Evolutionary conservation across 2,888 invertebrate genomes (phyloP).

Genomic region (Marronus borbonicus): DNA sequence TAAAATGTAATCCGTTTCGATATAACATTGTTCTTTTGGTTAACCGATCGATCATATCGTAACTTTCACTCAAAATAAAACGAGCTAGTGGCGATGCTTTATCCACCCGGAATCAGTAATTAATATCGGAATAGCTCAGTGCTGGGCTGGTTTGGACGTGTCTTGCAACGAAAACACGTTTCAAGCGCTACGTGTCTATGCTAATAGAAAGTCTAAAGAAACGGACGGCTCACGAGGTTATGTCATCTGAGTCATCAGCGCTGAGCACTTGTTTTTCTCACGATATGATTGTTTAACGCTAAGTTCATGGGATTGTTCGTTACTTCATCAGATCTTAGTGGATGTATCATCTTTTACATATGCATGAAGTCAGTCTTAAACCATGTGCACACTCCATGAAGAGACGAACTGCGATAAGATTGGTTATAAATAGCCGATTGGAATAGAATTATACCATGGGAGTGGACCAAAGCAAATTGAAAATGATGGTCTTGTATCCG

Average conservation of each 20-base stretch:
- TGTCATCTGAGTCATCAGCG: conserved; percentile 43
- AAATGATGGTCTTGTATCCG: too few species aligned
- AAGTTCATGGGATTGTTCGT: conserved; percentile 2
- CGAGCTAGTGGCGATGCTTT: background rate
- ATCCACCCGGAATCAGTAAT: conserved; percentile 43
- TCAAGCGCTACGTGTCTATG: conserved; percentile 35
- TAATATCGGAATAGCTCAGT: conserved; percentile 34
- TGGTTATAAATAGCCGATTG: too few species aligned
- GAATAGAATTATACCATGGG: too few species aligned
- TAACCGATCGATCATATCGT: conserved; percentile 36
- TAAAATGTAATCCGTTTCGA: conserved; percentile 8
- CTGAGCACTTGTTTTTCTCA: conserved; percentile 18
- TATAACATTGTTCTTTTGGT: conserved; percentile 27
- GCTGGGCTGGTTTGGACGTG: conserved; percentile 22
- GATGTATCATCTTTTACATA: background rate
- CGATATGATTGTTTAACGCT: conserved; percentile 12
- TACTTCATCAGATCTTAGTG: background rate
- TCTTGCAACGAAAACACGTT: conserved; percentile 35
- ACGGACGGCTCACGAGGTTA: conserved; percentile 26
- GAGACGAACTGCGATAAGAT: too few species aligned
- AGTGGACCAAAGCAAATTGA: too few species aligned
- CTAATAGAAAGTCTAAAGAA: conserved; percentile 41
- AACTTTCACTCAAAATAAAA: conserved; percentile 40
- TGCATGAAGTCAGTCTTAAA: too few species aligned
- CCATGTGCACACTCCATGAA: too few species aligned